Conservation (phyloP, 2,888 invertebrate genomes). For the Andrena marginata region DNA sequence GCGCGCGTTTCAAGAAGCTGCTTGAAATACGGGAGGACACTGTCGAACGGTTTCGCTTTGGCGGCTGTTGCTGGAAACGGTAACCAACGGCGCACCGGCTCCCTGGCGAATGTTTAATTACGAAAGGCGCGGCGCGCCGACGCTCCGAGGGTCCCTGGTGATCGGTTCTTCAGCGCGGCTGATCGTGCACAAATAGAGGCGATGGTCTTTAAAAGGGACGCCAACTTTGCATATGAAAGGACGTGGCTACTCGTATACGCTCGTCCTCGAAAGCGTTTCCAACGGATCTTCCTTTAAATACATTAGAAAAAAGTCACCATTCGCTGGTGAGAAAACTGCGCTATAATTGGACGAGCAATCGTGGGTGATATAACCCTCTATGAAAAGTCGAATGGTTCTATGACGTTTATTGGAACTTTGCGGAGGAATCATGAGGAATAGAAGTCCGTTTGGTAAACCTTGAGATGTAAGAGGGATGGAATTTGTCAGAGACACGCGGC, state of each 20-base stretch:
- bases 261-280: constrained; percentile 8
- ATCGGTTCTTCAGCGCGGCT: constrained; percentile 21
- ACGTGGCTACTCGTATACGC: not conserved
- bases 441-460: too few species aligned
- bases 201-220: not conserved
- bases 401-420: too few species aligned
- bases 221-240: constrained; percentile 43
- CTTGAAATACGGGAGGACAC: constrained; percentile 1
- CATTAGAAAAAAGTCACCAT: too few species aligned
- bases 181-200: constrained; percentile 16
- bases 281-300: too few species aligned
- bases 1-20: constrained; percentile 9
- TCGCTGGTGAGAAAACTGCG: too few species aligned
- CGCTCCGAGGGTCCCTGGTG: not conserved
- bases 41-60: constrained; percentile 3
- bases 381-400: too few species aligned
- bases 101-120: not conserved
- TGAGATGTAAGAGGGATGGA: not conserved
- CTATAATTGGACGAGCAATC: too few species aligned
- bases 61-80: not conserved
- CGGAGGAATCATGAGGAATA: too few species aligned
- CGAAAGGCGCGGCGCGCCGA: not conserved
- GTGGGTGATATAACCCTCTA: too few species aligned
- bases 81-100: not conserved
- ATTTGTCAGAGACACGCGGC: not conserved